phyloP scores from a whole-genome alignment of 2,888 invertebrate genomes.

The Macrosiphum euphorbiae region DNA sequence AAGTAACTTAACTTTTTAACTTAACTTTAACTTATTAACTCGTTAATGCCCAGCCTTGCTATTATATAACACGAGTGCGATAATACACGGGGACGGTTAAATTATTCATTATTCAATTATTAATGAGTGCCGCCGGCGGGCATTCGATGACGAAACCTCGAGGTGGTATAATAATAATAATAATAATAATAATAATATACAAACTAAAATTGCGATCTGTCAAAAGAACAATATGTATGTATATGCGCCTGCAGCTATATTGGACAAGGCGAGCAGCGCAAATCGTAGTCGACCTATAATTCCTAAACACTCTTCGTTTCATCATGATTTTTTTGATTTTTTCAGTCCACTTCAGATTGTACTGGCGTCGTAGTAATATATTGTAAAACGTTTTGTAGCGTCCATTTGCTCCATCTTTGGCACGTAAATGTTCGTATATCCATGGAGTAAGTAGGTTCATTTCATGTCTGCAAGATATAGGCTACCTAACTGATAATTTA shows the following conservation, averaged over 20 bases:
- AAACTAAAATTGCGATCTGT: neutral
- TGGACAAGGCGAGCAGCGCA: neutral
- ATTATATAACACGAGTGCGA: neutral
- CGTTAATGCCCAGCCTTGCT: no score
- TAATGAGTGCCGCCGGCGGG: neutral
- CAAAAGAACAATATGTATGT: neutral
- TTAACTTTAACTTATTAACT: no score
- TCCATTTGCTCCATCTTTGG: no score
- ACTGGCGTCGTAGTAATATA: no score
- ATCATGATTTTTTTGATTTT: neutral
- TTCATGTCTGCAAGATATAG: no score
- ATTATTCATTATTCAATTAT: neutral
- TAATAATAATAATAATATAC: neutral
- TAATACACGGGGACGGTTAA: neutral
- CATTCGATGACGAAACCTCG: neutral
- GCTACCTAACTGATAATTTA: no score
- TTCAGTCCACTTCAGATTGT: neutral
- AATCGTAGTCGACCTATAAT: neutral
- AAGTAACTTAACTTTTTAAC: no score
- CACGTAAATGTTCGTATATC: no score
- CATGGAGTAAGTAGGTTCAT: no score
- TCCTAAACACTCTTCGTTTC: neutral
- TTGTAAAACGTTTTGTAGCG: no score
- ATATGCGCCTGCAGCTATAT: neutral
- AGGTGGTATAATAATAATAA: neutral